These are phyloP conservation scores for Drosophila carrolli DNA, from an alignment of 1,140 invertebrate genomes.

Conservation along the genomic window DNA sequence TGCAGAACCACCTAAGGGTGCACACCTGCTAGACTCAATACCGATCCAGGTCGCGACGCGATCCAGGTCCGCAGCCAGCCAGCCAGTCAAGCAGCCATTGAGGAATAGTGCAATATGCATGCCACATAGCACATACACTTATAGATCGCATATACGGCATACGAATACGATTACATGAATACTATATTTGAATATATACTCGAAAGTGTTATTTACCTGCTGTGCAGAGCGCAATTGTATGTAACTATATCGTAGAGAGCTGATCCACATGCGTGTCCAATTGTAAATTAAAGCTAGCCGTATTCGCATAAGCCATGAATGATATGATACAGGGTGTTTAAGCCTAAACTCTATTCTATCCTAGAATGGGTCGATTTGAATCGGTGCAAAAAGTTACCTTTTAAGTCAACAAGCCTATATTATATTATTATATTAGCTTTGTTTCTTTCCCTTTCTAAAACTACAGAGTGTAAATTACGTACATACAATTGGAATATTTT, in stretches of 20 bases:
- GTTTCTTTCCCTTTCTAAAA: background rate
- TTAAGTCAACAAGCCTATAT: slow-evolving; percentile 4
- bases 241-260: slow-evolving; percentile 74
- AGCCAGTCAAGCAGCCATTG: slow-evolving; percentile 65
- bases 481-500: background rate
- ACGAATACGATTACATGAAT: slow-evolving; percentile 55
- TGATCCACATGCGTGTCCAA: slow-evolving; percentile 82
- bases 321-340: slow-evolving; percentile 63
- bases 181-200: slow-evolving; percentile 77
- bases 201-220: slow-evolving; percentile 83
- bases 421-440: background rate
- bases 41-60: slow-evolving; percentile 17
- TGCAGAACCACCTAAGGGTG: slow-evolving; percentile 82
- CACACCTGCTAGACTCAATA: slow-evolving; percentile 70
- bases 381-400: slow-evolving; percentile 7
- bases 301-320: slow-evolving; percentile 49
- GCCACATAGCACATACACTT: slow-evolving; percentile 53
- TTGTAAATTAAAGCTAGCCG: slow-evolving; percentile 77
- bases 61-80: slow-evolving; percentile 34
- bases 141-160: slow-evolving; percentile 49
- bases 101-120: slow-evolving; percentile 77
- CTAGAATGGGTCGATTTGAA: slow-evolving; percentile 8
- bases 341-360: slow-evolving; percentile 44
- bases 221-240: slow-evolving; percentile 84
- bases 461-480: background rate